These are phyloP conservation scores for Antidorcas marsupialis DNA, from an alignment of 2,113 vertebrate genomes.

Conservation along the genomic window DNA sequence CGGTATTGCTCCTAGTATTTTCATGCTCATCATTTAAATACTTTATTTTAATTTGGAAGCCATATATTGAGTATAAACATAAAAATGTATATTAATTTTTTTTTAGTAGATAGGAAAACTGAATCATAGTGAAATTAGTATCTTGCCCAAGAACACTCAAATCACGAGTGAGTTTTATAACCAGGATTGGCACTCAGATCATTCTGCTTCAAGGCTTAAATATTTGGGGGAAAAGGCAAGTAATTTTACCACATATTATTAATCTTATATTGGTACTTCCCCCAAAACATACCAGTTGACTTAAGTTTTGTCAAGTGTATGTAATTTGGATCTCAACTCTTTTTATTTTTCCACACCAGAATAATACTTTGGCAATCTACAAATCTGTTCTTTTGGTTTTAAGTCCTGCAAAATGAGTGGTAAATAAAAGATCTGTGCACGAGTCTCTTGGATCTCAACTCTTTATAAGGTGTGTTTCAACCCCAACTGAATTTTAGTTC, in stretches of 20 bases:
- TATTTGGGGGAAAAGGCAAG: neutral
- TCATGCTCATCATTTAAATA: neutral
- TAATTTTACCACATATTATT: neutral
- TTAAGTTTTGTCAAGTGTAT: constrained; percentile 24
- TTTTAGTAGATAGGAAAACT: neutral
- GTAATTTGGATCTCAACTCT: neutral
- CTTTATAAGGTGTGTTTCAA: constrained; percentile 16
- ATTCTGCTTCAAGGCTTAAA: neutral
- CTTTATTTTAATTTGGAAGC: constrained; percentile 29
- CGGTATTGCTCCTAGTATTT: neutral
- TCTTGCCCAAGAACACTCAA: neutral
- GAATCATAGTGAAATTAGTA: constrained; percentile 1
- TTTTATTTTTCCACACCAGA: neutral
- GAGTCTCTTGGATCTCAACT: neutral
- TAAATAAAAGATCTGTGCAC: neutral
- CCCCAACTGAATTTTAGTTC: neutral
- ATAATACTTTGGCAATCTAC: constrained; percentile 42
- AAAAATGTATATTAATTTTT: neutral
- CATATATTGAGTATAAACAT: neutral
- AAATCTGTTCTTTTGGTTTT: neutral
- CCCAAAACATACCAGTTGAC: neutral
- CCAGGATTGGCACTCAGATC: neutral
- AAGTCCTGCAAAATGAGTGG: neutral
- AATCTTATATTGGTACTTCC: neutral
- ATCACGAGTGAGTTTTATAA: neutral